Evolutionary conservation across 2,113 vertebrate species (phyloP), one percentile per base, ranked within the genome.

Genomic region (Myxocyprinus asiaticus): DNA sequence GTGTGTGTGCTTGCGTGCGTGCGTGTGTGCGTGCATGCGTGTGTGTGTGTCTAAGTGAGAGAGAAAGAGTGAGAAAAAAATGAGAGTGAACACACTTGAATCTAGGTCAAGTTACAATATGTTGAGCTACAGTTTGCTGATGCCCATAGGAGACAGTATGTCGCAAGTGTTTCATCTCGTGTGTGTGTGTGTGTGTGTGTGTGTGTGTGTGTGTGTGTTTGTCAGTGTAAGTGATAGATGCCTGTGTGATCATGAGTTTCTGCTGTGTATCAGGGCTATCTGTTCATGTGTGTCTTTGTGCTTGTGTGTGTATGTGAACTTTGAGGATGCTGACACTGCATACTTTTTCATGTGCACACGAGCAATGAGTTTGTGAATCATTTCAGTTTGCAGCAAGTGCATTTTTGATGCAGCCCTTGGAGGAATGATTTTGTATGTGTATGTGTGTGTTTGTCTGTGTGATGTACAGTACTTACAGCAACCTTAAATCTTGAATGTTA

Each of bases 51-150:
- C 22, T 33, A 48, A 64, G 22, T 56, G 50, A 17, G 3, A 10
- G 17, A 12, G 68, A 55, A 17, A 42, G 67, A 42, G 11, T 55
- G 17, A 76, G 14, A 12, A 58, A 56, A n/a, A 56, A 56, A 58
- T 15, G 72, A 68, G 22, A 33, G 63, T 22, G 56, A 64, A 68
- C 65, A 62, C 68, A 53, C 56, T 81, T 44, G 48, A 76, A 81
- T 76, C 56, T 81, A 81, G 79, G 79, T 76, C 79, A 65, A 47
- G 47, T 50, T 15, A 69, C 12, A 62, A 78, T 59, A 51, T 69
- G 66, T 42, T 1, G 2, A 2, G 14, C 17, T 51, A 33, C 22
- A 56, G 75, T 77, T 64, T 80, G 70, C 58, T 7, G 58, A 72
- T 81, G 65, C 65, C 58, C 14, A 59, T 47, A 63, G 79, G 72